Conservation (phyloP, 2,113 vertebrate species). For the Orthonyx spaldingii region DNA sequence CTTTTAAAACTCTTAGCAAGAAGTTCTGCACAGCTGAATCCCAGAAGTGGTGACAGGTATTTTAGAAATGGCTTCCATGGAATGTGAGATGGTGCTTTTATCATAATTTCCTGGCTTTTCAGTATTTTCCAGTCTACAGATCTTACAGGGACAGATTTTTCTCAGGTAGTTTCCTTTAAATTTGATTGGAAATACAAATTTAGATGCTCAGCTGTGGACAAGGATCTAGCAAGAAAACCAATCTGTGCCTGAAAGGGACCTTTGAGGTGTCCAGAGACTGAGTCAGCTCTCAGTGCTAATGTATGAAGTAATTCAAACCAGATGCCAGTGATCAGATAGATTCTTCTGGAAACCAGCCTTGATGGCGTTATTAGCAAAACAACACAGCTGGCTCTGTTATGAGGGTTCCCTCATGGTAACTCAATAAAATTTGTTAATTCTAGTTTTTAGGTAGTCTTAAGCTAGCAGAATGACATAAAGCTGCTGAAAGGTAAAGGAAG, state of each 20-base stretch:
- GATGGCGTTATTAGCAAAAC: neutral
- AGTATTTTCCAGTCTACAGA: neutral
- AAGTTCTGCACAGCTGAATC: neutral
- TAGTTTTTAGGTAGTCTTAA: neutral
- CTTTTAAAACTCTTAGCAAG: neutral
- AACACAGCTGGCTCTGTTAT: neutral
- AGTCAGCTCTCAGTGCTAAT: neutral
- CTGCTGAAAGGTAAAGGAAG: neutral
- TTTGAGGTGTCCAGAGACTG: neutral
- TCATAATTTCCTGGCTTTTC: neutral
- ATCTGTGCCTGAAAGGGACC: neutral
- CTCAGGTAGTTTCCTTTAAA: neutral
- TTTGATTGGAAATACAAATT: neutral
- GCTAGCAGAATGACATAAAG: neutral
- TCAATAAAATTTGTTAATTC: neutral
- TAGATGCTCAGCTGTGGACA: neutral
- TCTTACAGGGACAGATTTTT: neutral
- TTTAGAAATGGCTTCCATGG: neutral
- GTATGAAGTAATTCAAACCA: conserved; percentile 5
- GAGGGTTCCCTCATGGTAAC: neutral
- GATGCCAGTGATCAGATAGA: neutral
- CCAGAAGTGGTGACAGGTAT: neutral
- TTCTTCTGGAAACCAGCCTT: neutral
- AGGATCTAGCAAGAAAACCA: neutral
- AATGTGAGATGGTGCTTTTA: neutral